These are phyloP conservation scores for Cinara cedri DNA, from an alignment of 2,888 invertebrate genomes.

Conservation along the genomic window DNA sequence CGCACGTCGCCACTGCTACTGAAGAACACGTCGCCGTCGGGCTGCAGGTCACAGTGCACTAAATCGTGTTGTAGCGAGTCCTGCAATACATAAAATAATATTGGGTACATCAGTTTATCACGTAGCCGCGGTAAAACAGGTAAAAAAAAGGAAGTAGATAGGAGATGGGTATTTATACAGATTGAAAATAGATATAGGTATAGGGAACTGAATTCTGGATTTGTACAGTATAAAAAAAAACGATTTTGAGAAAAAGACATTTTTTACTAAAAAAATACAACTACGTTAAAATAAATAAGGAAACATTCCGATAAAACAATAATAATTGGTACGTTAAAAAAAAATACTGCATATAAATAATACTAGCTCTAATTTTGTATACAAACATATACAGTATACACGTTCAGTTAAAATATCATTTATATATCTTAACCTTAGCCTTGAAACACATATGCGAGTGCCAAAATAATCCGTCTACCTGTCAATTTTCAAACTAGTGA, in stretches of 20 bases:
- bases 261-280: too few species aligned
- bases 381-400: background rate
- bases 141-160: too few species aligned
- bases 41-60: slow-evolving; percentile 61
- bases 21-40: slow-evolving; percentile 71
- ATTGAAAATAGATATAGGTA: too few species aligned
- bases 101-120: too few species aligned
- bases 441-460: slow-evolving; percentile 18
- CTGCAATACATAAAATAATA: slow-evolving; percentile 3
- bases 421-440: slow-evolving; percentile 27
- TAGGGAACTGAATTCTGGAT: too few species aligned
- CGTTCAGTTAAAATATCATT: background rate
- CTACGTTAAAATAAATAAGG: too few species aligned
- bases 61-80: slow-evolving; percentile 58
- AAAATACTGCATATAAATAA: background rate
- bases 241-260: too few species aligned
- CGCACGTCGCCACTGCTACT: slow-evolving; percentile 64
- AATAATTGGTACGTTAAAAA: background rate
- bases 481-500: background rate
- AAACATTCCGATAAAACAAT: background rate
- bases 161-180: too few species aligned
- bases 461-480: slow-evolving; percentile 45
- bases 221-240: too few species aligned
- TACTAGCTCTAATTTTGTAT: background rate
- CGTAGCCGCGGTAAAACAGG: too few species aligned